phyloP scores from a whole-genome alignment of 2,888 invertebrate species.

The Dynastes hyllus region DNA sequence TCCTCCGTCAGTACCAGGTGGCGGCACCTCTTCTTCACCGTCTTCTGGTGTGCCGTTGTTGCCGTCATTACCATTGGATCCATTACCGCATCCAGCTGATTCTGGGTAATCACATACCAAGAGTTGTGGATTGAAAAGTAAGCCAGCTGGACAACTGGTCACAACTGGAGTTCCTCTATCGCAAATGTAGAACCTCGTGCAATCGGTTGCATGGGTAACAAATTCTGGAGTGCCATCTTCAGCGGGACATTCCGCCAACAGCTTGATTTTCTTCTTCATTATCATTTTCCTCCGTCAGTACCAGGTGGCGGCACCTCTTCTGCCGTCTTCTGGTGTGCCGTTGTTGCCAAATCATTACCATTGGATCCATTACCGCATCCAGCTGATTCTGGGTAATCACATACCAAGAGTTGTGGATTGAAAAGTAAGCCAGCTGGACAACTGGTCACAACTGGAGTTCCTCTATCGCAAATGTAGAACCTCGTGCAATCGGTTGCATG shows the following conservation, averaged over 20 bases:
- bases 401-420: constrained; percentile 47
- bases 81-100: constrained; percentile 36
- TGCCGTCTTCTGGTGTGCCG: neutral
- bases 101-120: constrained; percentile 53
- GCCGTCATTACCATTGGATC: neutral
- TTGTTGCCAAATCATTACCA: neutral
- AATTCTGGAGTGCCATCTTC: no score
- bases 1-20: neutral
- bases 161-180: constrained; percentile 44
- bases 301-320: neutral
- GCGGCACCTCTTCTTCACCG: no score
- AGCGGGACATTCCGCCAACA: constrained; percentile 32
- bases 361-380: constrained; percentile 18
- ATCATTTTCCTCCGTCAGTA: constrained; percentile 2
- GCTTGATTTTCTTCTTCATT: neutral
- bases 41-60: no score
- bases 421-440: constrained; percentile 50
- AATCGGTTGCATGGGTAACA: constrained; percentile 49
- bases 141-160: constrained; percentile 42
- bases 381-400: constrained; percentile 49
- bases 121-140: constrained; percentile 49
- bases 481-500: constrained; percentile 50
- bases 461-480: constrained; percentile 52
- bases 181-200: constrained; percentile 53
- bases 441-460: constrained; percentile 18